A percentile compares a stretch with the other conserved stretches of the same genome.
These are phyloP conservation scores for Morus bassanus DNA, from an alignment of 2,797 vertebrate genomes.

Conservation along the genomic window DNA sequence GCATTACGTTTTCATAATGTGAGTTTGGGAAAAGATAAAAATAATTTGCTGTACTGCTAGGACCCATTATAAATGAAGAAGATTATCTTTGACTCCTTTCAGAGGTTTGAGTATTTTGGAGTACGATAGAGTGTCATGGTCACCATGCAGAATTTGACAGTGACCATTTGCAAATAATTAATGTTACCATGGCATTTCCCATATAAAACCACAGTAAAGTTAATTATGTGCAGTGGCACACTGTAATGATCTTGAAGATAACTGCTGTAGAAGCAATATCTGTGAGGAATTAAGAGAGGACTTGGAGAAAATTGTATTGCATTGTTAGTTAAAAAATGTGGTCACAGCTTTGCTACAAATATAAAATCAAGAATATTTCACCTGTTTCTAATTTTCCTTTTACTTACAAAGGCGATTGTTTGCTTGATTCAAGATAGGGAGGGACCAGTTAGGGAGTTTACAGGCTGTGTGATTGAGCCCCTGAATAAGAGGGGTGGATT, in stretches of 20 bases:
- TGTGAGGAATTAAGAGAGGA: conserved; percentile 1
- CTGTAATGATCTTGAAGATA: conserved; percentile 27
- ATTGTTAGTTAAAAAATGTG: background rate
- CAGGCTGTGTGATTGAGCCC: background rate
- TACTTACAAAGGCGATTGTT: background rate
- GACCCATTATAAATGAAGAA: background rate
- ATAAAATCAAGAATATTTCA: background rate
- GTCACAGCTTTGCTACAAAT: background rate
- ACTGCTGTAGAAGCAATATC: background rate
- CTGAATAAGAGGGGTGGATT: background rate
- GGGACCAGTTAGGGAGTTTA: background rate
- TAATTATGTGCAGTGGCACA: conserved; percentile 24
- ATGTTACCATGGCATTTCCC: conserved; percentile 17
- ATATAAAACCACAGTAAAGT: background rate
- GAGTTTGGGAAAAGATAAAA: background rate
- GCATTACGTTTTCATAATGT: background rate
- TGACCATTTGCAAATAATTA: conserved; percentile 35
- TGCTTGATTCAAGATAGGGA: background rate
- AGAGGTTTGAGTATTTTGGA: background rate
- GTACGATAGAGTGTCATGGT: background rate
- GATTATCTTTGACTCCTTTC: conserved; percentile 5
- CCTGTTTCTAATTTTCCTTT: background rate
- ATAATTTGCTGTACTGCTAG: background rate
- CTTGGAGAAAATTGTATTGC: background rate
- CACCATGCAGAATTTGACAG: background rate